These are phyloP conservation scores for Mesocentrotus franciscanus DNA, from an alignment of 53 echinoderm and acorn worm genomes.

Conservation along the genomic window DNA sequence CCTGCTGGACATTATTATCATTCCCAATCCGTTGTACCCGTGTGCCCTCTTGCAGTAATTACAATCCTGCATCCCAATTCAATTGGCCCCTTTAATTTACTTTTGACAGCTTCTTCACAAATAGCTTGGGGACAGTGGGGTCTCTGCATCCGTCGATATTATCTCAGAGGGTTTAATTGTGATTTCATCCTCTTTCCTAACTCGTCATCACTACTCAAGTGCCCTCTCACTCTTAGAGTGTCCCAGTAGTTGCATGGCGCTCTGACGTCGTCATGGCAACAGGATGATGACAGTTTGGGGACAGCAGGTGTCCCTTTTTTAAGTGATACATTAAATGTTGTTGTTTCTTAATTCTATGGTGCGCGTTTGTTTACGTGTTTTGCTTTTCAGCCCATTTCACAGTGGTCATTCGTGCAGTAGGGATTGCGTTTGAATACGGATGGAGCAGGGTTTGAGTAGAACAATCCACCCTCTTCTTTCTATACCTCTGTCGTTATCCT, in stretches of 20 bases:
- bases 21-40: neutral
- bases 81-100: neutral
- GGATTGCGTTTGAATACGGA: neutral
- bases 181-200: neutral
- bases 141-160: neutral
- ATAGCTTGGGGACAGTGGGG: neutral
- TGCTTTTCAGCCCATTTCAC: neutral
- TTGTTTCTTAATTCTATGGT: neutral
- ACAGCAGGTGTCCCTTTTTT: neutral
- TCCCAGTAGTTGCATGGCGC: neutral
- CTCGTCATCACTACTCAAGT: neutral
- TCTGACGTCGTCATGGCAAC: constrained; percentile 32
- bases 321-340: constrained; percentile 21
- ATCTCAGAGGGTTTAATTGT: constrained; percentile 27
- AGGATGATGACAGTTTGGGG: neutral
- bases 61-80: neutral
- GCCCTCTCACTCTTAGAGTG: neutral
- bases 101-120: neutral
- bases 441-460: neutral
- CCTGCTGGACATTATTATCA: neutral
- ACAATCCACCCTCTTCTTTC: too few relatives aligned
- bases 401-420: neutral
- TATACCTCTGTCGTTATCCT: too few relatives aligned
- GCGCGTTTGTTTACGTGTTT: neutral
- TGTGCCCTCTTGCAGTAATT: neutral